A percentile compares a stretch with the other conserved stretches of the same genome.
These are phyloP conservation scores for Kobus ellipsiprymnus DNA, from an alignment of 2,113 vertebrate genomes.

Conservation along the genomic window DNA sequence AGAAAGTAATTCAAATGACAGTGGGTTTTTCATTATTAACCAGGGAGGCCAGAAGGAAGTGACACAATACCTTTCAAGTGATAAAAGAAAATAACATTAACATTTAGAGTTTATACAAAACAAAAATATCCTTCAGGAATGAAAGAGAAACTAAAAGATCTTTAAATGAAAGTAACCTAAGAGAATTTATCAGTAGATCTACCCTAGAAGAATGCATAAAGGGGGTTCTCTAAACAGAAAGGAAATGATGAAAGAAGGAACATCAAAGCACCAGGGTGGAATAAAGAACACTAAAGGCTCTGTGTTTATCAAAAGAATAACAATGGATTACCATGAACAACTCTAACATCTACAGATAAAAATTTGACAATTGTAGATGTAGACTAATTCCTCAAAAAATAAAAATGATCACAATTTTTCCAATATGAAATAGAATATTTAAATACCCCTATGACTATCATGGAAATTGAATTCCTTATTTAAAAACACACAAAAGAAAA, in stretches of 20 bases:
- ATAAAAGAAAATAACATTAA: background rate
- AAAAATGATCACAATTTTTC: background rate
- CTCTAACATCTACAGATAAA: background rate
- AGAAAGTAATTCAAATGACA: background rate
- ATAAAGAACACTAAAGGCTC: background rate
- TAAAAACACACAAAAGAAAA: background rate
- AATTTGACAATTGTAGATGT: background rate
- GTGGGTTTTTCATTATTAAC: background rate
- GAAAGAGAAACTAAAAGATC: background rate
- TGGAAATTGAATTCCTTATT: background rate
- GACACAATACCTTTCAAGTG: background rate
- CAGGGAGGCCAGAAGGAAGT: background rate
- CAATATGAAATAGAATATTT: background rate
- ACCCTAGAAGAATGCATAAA: background rate
- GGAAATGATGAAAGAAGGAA: background rate
- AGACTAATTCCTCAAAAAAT: background rate
- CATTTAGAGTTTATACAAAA: background rate
- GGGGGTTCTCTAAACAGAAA: background rate
- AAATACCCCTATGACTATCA: background rate
- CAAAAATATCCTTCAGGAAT: background rate
- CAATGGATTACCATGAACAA: background rate
- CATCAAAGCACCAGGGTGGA: background rate
- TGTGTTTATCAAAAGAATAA: background rate
- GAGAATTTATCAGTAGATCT: background rate
- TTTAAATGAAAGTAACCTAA: background rate